Evolutionary conservation across 2,797 vertebrate species (phyloP).

Genomic region (Acipenser oxyrinchus): DNA sequence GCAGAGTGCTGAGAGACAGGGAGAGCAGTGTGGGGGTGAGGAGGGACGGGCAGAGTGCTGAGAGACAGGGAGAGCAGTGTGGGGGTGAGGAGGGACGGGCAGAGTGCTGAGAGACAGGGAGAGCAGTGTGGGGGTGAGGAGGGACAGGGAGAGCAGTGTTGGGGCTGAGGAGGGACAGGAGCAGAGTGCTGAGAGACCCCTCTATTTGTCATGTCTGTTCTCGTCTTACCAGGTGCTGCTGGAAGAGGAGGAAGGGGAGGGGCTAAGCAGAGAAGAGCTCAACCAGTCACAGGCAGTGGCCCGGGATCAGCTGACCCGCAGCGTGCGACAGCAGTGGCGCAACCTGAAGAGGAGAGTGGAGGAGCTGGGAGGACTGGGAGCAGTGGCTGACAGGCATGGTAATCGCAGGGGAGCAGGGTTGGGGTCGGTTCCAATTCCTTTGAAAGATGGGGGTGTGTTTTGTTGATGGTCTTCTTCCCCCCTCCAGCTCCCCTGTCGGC

Average conservation of each 20-base stretch:
- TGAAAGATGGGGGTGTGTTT: constrained; percentile 6
- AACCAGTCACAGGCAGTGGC: constrained; percentile 42
- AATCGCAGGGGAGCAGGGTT: neutral
- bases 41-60: too few relatives aligned
- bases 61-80: too few relatives aligned
- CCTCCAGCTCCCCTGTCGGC: neutral
- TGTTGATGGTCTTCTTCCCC: constrained; percentile 16
- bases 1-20: too few relatives aligned
- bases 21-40: too few relatives aligned
- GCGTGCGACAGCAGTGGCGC: constrained; percentile 57
- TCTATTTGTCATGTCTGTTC: constrained; percentile 2
- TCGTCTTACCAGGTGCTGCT: constrained; percentile 30
- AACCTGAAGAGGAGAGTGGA: constrained; percentile 46
- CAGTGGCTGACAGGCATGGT: too few relatives aligned
- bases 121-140: too few relatives aligned
- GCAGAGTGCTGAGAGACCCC: neutral
- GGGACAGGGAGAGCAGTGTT: too few relatives aligned
- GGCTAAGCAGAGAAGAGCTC: constrained; percentile 25
- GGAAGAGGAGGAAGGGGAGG: constrained; percentile 18
- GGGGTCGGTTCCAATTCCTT: neutral
- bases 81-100: too few relatives aligned
- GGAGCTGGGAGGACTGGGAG: constrained; percentile 35
- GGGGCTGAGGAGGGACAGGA: too few relatives aligned
- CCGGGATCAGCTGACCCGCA: constrained; percentile 54
- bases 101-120: too few relatives aligned